These are phyloP conservation scores for Carcina quercana DNA, from an alignment of 2,888 invertebrate species.

Conservation along the genomic window DNA sequence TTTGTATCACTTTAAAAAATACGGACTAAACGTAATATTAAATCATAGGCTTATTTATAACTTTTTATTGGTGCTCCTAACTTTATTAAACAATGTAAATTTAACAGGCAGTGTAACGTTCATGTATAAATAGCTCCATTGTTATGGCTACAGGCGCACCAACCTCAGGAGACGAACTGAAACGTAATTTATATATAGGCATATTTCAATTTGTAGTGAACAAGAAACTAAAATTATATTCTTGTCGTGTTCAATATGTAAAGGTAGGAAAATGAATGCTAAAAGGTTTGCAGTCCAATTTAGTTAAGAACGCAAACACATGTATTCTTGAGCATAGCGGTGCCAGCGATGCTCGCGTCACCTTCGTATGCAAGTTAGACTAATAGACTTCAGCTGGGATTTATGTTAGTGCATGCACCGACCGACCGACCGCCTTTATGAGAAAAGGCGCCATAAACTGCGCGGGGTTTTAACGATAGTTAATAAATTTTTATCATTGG, in stretches of 20 bases:
- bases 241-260: conserved; percentile 21
- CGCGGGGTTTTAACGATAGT: conserved; percentile 56
- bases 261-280: conserved; percentile 24
- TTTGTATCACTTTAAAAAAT: too few relatives aligned
- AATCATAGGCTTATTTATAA: too few relatives aligned
- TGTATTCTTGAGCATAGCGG: conserved; percentile 31
- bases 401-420: conserved; percentile 52
- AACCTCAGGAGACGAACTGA: too few relatives aligned
- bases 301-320: conserved; percentile 34
- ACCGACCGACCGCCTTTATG: conserved; percentile 40
- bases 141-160: too few relatives aligned
- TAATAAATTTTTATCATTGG: conserved; percentile 66
- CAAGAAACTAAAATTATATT: conserved; percentile 21
- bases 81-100: too few relatives aligned
- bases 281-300: conserved; percentile 35
- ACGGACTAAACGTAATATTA: too few relatives aligned
- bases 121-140: too few relatives aligned
- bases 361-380: conserved; percentile 69
- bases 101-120: too few relatives aligned
- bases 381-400: conserved; percentile 61
- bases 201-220: conserved; percentile 5
- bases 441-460: conserved; percentile 54
- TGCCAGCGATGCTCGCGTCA: conserved; percentile 30
- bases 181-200: too few relatives aligned
- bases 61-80: too few relatives aligned